phyloP scores from a whole-genome alignment of 1,140 invertebrate species.

The Drosophila novamexicana region DNA sequence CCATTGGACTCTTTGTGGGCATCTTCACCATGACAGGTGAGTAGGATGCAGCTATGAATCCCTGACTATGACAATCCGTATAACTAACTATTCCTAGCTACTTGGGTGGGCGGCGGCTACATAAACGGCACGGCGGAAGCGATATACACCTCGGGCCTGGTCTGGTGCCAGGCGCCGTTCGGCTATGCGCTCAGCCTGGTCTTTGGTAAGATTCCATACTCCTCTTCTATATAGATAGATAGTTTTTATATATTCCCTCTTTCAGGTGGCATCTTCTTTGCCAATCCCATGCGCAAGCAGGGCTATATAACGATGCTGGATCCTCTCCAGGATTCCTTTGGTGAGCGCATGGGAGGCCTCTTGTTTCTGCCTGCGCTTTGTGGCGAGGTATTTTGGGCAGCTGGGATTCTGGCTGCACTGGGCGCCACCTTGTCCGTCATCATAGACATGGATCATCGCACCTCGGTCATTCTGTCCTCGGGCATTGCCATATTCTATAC shows the following conservation, averaged over 20 bases:
- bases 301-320: constrained; percentile 99
- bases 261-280: constrained; percentile 97
- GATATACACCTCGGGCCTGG: constrained; percentile 94
- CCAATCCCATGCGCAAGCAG: constrained; percentile 98
- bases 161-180: constrained; percentile 99
- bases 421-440: constrained; percentile 98
- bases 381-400: constrained; percentile 99
- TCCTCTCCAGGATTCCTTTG: constrained; percentile 97
- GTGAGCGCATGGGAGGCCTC: constrained; percentile 97
- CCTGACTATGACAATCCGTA: neutral
- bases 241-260: too few species aligned
- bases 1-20: constrained; percentile 97
- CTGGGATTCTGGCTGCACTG: constrained; percentile 97
- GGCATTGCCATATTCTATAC: constrained; percentile 99
- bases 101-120: constrained; percentile 99
- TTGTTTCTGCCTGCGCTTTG: constrained; percentile 98
- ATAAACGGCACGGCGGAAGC: constrained; percentile 99
- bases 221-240: neutral
- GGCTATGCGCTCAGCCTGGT: constrained; percentile 97
- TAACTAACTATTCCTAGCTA: constrained; percentile 87
- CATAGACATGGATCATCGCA: constrained; percentile 96
- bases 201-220: constrained; percentile 87
- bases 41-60: neutral
- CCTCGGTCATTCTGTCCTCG: constrained; percentile 97
- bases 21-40: constrained; percentile 99